Evolutionary conservation across 2,797 vertebrate species (phyloP), one percentile per base, ranked within the genome.

Genomic region (Vultur gryphus): DNA sequence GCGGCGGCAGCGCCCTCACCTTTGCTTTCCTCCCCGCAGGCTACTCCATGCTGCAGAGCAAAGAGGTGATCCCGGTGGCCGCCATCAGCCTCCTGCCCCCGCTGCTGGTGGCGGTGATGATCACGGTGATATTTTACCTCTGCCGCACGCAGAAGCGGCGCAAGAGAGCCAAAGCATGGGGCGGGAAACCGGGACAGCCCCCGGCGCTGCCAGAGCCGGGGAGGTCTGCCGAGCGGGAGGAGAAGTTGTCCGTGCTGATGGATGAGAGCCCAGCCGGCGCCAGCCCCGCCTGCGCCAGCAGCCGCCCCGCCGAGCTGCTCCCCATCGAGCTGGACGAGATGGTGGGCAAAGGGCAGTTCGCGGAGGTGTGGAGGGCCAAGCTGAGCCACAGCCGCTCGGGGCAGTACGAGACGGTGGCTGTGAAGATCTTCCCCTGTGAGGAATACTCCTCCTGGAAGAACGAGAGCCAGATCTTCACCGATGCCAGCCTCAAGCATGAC

Each of bases 321-420:
- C 98, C 99, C 70, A 98, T 99, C 44, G 98, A 99, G 95, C 97
- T 99, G 93, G 99, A 99, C 6, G 98, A 97, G 9, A 95, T 98
- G 89, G 98, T 99, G 83, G 99, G 99, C 58, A 99, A 99, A 59
- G 99, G 99, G 10, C 98, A 99, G 75, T 99, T 99, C 2, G 99
- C 99, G 0, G 98, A 99, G 79, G 99, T 99, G 46, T 99, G 99
- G 99, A 97, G 97, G 92, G 99, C 98, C 15, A 97, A 98, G 57
- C 97, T 99, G 67, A 98, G 98, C 91, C 98, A 98, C 64, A 95
- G 97, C 75, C 92, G 64, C 12, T 97, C 94, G 4, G 95, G 97
- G 7, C 98, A 98, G 72, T 98, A 98, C 2, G 98, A 99, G 87
- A 98, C 98, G 0, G 99, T 99, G 78, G 99, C 99, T 0, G 99